phyloP scores from a whole-genome alignment of 2,797 vertebrate species.

The Myiothlypis chrysogaster region DNA sequence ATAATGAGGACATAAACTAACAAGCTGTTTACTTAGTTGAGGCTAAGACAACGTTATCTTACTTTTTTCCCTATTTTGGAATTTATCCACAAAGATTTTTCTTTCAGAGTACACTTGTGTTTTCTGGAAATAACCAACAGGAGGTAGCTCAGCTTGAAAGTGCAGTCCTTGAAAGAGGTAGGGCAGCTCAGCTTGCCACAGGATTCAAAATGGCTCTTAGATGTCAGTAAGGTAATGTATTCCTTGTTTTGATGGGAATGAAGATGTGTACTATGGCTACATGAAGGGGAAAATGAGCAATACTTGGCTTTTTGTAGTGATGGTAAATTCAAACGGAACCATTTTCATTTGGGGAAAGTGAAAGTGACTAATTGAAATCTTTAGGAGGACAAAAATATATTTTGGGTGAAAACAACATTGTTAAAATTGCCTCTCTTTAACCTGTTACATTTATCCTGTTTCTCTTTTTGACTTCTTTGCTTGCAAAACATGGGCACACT shows the following conservation, averaged over 20 bases:
- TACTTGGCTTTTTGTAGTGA: background rate
- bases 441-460: background rate
- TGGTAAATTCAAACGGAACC: background rate
- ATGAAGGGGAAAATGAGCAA: background rate
- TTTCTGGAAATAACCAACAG: background rate
- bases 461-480: background rate
- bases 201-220: background rate
- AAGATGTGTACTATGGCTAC: background rate
- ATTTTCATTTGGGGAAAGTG: background rate
- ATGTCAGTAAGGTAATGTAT: background rate
- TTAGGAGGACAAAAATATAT: background rate
- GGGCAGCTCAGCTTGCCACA: background rate
- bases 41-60: background rate
- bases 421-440: background rate
- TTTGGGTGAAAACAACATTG: background rate
- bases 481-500: background rate
- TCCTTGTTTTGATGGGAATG: background rate
- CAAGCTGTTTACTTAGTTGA: background rate
- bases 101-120: background rate
- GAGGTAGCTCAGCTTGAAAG: background rate
- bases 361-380: background rate
- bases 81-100: background rate
- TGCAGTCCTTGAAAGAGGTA: background rate
- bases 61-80: background rate
- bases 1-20: background rate